phyloP scores from a whole-genome alignment of 2,113 vertebrate species.

The Ciconia maguari region DNA sequence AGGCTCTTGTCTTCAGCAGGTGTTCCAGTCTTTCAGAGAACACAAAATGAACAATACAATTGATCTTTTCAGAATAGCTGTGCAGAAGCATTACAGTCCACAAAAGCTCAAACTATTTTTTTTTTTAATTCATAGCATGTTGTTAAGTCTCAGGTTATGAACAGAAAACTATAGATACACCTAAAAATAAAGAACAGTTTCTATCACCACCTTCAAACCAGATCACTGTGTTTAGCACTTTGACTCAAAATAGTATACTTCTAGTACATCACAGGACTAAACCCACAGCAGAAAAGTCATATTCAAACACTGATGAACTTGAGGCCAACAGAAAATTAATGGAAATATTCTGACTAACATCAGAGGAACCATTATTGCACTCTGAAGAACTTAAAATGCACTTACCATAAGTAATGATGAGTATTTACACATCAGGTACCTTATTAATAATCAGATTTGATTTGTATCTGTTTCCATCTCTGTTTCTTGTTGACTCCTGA shows the following conservation, averaged over 20 bases:
- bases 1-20: neutral
- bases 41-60: neutral
- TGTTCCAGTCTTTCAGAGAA: neutral
- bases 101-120: neutral
- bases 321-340: neutral
- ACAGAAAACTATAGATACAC: neutral
- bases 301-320: neutral
- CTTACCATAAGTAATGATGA: neutral
- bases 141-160: neutral
- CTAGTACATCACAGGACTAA: neutral
- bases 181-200: neutral
- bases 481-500: neutral
- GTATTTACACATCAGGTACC: neutral
- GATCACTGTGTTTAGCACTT: neutral
- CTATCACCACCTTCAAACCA: neutral
- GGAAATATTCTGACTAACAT: neutral
- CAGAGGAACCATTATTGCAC: neutral
- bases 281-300: neutral
- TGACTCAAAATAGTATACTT: neutral
- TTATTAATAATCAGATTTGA: neutral
- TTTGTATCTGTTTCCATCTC: neutral
- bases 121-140: neutral
- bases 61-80: neutral
- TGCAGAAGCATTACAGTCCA: neutral
- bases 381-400: neutral